These are phyloP conservation scores for Tribolium madens DNA, from an alignment of 1,140 invertebrate genomes.

Conservation along the genomic window DNA sequence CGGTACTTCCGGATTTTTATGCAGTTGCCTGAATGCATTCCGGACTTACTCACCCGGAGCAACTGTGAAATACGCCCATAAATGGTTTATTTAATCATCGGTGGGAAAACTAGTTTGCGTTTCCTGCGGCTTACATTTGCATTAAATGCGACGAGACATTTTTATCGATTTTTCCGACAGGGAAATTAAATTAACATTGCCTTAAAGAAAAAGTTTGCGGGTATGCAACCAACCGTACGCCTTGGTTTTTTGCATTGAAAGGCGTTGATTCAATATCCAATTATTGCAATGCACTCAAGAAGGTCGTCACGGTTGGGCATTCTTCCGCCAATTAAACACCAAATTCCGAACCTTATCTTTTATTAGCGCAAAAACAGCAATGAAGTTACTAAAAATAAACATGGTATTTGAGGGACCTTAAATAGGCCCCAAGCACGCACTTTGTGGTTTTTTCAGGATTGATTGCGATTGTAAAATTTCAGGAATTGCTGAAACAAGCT, in stretches of 20 bases:
- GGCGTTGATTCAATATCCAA: not conserved
- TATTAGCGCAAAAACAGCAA: no score
- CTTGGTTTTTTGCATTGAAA: not conserved
- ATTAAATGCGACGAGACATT: not conserved
- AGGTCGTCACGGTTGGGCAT: not conserved
- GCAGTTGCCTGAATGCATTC: not conserved
- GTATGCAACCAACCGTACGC: not conserved
- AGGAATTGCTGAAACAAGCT: not conserved
- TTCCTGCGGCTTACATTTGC: constrained; percentile 11
- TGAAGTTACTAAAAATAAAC: not conserved
- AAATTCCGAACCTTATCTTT: not conserved
- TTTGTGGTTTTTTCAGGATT: not conserved
- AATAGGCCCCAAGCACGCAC: not conserved
- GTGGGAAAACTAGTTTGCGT: constrained; percentile 17
- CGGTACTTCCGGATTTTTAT: not conserved
- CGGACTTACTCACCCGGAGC: no score
- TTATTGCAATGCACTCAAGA: not conserved
- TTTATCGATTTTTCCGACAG: not conserved
- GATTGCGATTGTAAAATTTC: not conserved
- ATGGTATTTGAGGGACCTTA: not conserved
- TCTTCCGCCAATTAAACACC: not conserved
- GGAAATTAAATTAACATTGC: not conserved
- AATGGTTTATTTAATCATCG: constrained; percentile 21
- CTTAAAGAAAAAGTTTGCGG: not conserved
- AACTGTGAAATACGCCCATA: not conserved